Evolutionary conservation across 2,888 invertebrate species (phyloP), one percentile per base, ranked within the genome.

Genomic region (Xanthorhoe spadicearia): DNA sequence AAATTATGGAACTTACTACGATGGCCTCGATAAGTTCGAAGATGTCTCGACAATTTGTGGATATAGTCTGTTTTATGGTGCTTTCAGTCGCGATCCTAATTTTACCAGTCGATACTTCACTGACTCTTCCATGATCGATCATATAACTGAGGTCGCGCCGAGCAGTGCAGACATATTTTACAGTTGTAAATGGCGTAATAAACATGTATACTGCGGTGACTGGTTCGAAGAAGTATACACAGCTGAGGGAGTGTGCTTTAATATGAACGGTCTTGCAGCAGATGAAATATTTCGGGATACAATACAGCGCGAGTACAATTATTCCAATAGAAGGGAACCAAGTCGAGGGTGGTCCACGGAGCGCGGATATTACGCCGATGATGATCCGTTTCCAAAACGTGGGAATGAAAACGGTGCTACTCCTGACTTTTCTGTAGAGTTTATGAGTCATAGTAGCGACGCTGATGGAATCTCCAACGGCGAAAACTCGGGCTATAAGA

Each of bases 401-500:
- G 86, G 84, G 13, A 72, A 74, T 63, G 86, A 85, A 65, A 81
- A 79, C 46, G 76, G 76, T 0, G 75, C 70, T 0, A 0, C 2
- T 0, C 79, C 84, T 0, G 81, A 84, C 38, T 13, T 43, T 13
- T 65, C 49, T 86, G 54, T 86, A 6, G 6, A 70, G 4, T 51
- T 86, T 2, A 15, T 3, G 9, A 72, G 77, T 23, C 15, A 19
- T 4, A 43, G 38, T 43, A 43, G 3, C 13, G 70, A 79, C 0
- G 68, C 66, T 2, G 83, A 84, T 57, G 59, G 56, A 2, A 78
- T 43, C 13, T 43, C 13, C 38, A 43, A 43, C 13, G 38, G 38
- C 13, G 38, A 9, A 13, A 43, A 43, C 77, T 53, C 64, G 53
- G 46, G 8, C 46, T 76, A 77, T 1, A 61, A 86, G 85, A 79